Conservation (phyloP, 2,888 invertebrate species). For the Anoncus sp. region DNA sequence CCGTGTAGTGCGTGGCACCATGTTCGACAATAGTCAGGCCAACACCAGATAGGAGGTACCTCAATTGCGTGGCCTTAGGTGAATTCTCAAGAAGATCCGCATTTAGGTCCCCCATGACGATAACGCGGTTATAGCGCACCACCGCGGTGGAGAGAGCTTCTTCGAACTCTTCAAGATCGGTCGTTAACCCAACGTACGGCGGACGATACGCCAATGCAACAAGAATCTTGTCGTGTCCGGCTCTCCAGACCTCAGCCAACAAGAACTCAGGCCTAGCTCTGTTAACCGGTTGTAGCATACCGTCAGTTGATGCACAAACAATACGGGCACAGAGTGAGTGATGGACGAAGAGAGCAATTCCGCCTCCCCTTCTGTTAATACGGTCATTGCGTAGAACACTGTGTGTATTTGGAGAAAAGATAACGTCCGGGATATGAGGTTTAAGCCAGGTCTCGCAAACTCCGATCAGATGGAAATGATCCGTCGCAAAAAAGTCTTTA, state of each 20-base stretch:
- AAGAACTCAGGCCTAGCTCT: neutral
- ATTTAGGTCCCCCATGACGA: neutral
- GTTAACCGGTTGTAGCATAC: too few species aligned
- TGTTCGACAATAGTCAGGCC: neutral
- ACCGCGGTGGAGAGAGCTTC: neutral
- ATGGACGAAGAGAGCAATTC: neutral
- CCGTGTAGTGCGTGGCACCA: neutral
- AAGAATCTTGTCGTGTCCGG: neutral
- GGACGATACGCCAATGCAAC: neutral
- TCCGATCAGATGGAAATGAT: neutral
- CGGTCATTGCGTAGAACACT: neutral
- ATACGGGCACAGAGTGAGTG: too few species aligned
- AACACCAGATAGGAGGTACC: neutral
- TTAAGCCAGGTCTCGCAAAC: neutral
- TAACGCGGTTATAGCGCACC: neutral
- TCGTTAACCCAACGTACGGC: neutral
- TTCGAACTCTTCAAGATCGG: neutral
- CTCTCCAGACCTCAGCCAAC: neutral
- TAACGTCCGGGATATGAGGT: neutral
- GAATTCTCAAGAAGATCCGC: neutral
- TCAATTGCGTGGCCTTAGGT: neutral
- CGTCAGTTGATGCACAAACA: too few species aligned
- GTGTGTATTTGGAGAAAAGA: neutral
- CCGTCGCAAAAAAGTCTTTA: neutral
- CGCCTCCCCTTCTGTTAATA: neutral